Evolutionary conservation across 2,797 vertebrate species (phyloP).

Genomic region (Sebastes vulpes): DNA sequence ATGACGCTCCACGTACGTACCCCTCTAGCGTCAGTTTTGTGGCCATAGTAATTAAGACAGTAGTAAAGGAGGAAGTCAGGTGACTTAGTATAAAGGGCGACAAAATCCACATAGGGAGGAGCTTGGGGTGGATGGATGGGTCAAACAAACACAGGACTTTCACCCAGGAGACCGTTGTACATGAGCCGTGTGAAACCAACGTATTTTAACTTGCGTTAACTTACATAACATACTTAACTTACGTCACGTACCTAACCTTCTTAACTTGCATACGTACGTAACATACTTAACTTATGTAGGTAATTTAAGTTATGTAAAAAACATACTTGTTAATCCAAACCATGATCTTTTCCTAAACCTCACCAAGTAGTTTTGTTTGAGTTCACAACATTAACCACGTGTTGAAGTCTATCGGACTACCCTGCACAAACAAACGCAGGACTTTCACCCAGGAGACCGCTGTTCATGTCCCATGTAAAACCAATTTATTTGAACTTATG

Average conservation of each 20-base stretch:
- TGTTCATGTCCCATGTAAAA: too few relatives aligned
- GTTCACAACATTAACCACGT: neutral
- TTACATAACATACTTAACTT: neutral
- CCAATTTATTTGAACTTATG: too few relatives aligned
- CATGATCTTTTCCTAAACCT: neutral
- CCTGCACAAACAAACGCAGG: neutral
- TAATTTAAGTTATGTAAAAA: neutral
- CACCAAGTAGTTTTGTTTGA: neutral
- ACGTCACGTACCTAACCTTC: neutral
- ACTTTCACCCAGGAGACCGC: too few relatives aligned
- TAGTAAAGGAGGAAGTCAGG: neutral
- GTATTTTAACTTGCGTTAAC: neutral
- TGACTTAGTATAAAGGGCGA: neutral
- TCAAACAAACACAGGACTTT: too few relatives aligned
- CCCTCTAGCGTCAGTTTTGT: too few relatives aligned
- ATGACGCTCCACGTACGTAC: too few relatives aligned
- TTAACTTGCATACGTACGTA: neutral
- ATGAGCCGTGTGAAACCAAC: accelerated
- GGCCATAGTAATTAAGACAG: neutral
- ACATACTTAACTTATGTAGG: neutral
- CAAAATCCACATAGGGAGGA: neutral
- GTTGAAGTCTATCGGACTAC: neutral
- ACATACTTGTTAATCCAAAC: neutral
- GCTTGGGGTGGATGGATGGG: too few relatives aligned
- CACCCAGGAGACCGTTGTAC: too few relatives aligned